Base-by-base conservation (phyloP, 2,888 invertebrate species). In the Drosophila yooni region DNA sequence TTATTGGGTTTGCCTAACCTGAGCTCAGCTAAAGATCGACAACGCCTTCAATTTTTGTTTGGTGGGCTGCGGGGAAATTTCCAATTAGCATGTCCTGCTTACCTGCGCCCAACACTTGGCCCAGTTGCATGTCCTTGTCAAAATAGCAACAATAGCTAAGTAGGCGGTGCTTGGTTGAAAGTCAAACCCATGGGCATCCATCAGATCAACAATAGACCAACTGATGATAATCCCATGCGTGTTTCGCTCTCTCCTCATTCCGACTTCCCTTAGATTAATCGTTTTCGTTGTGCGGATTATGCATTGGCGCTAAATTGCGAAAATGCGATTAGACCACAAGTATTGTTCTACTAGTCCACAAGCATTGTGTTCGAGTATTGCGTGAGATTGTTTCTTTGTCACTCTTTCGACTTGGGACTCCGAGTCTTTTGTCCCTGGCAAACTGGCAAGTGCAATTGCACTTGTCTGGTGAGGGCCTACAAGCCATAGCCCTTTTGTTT, bases 271-370 rank as follows among this genome's bases (percentile, higher is more conserved):
- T 38, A 88, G 80, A 79, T 79, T 79, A 90, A 90, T 89, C 71
- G 81, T 90, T 83, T 89, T 87, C 77, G 75, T 82, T 79, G 72
- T 82, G 83, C 87, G 81, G 88, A 90, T 91, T 91, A 90, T 72
- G 31, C 75, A 82, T 86, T 86, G 91, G 91, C 90, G 91, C 89
- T 91, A 88, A 91, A 89, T 91, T 90, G 87, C 86, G 79, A 81
- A 90, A 88, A 88, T 88, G 78, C 79, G 81, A 88, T 81, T 89
- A 83, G 77, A 59, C 65, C 64, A 68, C 70, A 61, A 67, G 61
- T 67, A 66, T 50, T 46, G 46, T 46, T 46, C 46, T 15, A 46
- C 1, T 25, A 27, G 29, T 38, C 40, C 56, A n/a, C 38, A 56
- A 38, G 29, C n/a, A 15, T 40, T 38, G 27, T 72, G 61, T 60